Evolutionary conservation across 2,888 invertebrate species (phyloP).

Genomic region (Cheilosia soror): DNA sequence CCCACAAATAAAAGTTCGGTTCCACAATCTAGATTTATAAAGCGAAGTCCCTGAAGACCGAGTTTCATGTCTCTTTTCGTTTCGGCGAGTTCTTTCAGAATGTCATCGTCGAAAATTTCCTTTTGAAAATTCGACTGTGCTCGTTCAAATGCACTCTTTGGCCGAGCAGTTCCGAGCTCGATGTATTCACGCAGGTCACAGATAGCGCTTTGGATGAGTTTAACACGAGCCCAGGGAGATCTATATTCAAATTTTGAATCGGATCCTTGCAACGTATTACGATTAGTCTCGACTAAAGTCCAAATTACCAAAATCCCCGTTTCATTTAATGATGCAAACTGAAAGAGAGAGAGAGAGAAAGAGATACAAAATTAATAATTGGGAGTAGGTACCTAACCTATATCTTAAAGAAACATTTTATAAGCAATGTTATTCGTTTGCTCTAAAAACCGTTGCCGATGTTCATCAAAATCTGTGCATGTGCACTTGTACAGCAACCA

Average conservation of each 20-base stretch:
- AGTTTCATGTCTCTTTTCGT: constrained; percentile 76
- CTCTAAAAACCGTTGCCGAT: too few species aligned
- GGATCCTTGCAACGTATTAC: constrained; percentile 12
- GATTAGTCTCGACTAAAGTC: constrained; percentile 81
- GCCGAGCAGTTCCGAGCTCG: constrained; percentile 77
- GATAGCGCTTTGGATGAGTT: constrained; percentile 81
- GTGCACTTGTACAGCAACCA: too few species aligned
- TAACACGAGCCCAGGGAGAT: constrained; percentile 83
- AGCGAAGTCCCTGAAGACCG: constrained; percentile 80
- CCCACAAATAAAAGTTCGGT: constrained; percentile 81
- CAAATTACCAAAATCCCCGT: constrained; percentile 83
- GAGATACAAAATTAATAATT: background rate
- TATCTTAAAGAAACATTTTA: background rate
- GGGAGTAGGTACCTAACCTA: background rate
- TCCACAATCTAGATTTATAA: constrained; percentile 81
- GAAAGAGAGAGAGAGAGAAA: constrained; percentile 43
- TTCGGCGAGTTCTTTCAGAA: constrained; percentile 81
- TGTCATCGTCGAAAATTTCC: constrained; percentile 82
- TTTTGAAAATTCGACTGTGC: constrained; percentile 82
- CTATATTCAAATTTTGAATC: constrained; percentile 78
- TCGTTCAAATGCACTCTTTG: constrained; percentile 80
- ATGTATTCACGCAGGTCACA: constrained; percentile 80
- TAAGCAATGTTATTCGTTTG: background rate
- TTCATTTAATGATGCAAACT: constrained; percentile 84
- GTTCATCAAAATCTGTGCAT: too few species aligned